Conservation (phyloP, 1,140 invertebrate species). For the Drosophila novamexicana region DNA sequence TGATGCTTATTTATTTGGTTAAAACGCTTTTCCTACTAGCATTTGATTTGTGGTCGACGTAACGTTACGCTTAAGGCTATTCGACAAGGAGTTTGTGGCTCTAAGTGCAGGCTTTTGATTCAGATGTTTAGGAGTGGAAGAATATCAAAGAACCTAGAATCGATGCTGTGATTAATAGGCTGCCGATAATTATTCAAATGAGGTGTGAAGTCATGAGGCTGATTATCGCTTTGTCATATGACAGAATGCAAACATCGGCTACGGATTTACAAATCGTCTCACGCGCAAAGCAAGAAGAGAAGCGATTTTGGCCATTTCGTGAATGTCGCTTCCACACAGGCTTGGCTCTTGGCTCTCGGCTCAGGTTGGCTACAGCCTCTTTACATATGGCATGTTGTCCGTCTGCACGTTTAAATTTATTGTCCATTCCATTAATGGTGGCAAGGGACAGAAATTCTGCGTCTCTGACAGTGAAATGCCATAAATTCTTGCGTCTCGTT, state of each 20-base stretch:
- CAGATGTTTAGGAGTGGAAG: neutral
- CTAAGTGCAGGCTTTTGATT: neutral
- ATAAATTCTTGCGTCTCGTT: slow-evolving; percentile 81
- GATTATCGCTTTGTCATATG: slow-evolving; percentile 68
- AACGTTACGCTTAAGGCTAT: no score
- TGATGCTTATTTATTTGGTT: no score
- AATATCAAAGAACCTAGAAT: neutral
- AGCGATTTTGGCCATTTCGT: slow-evolving; percentile 71
- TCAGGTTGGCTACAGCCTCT: slow-evolving; percentile 35
- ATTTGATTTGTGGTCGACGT: no score
- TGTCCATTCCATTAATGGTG: slow-evolving; percentile 81
- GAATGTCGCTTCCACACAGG: slow-evolving; percentile 59
- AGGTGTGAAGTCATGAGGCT: slow-evolving; percentile 48
- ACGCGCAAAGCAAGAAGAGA: slow-evolving; percentile 54
- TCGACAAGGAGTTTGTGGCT: no score
- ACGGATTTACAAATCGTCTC: slow-evolving; percentile 74
- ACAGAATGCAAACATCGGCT: slow-evolving; percentile 28
- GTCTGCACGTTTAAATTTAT: slow-evolving; percentile 81
- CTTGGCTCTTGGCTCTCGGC: slow-evolving; percentile 2
- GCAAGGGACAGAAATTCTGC: slow-evolving; percentile 80
- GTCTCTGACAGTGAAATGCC: slow-evolving; percentile 82
- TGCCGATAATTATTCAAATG: slow-evolving; percentile 20
- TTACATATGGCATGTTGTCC: slow-evolving; percentile 79
- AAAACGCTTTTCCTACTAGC: no score
- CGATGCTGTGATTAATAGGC: slow-evolving; percentile 21